Conservation (phyloP, 2,888 invertebrate species). For the Andrena hattorfiana region DNA sequence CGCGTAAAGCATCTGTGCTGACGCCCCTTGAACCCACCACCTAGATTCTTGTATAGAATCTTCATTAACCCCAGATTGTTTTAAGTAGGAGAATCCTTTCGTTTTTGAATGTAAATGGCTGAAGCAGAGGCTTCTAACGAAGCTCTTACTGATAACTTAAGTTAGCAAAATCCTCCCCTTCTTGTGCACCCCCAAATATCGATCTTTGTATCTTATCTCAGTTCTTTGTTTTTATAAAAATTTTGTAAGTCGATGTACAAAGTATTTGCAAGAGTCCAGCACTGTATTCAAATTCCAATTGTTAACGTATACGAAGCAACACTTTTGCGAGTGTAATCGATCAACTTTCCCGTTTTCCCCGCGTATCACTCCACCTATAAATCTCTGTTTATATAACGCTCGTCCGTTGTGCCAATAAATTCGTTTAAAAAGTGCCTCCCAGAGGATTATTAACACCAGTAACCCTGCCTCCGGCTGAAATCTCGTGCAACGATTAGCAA, state of each 20-base stretch:
- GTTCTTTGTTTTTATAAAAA: too few relatives aligned
- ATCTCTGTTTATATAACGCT: not conserved
- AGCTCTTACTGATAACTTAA: too few relatives aligned
- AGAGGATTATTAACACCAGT: constrained; percentile 1
- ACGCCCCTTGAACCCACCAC: too few relatives aligned
- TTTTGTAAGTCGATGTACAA: not conserved
- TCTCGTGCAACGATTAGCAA: constrained; percentile 42
- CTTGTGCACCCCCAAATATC: too few relatives aligned
- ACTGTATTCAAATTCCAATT: not conserved
- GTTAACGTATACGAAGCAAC: not conserved
- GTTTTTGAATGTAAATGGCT: too few relatives aligned
- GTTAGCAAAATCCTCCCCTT: too few relatives aligned
- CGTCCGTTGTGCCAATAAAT: not conserved
- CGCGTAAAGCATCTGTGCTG: too few relatives aligned
- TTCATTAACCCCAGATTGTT: too few relatives aligned
- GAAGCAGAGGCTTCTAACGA: too few relatives aligned
- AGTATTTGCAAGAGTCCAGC: not conserved
- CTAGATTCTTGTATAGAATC: too few relatives aligned
- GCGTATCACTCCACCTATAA: not conserved
- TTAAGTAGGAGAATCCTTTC: too few relatives aligned
- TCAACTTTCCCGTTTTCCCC: not conserved
- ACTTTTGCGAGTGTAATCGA: not conserved
- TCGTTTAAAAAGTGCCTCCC: not conserved
- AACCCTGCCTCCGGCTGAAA: constrained; percentile 11
- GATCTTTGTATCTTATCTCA: too few relatives aligned